Evolutionary conservation across 2,113 vertebrate genomes (phyloP).

Genomic region (Oenanthe oenanthe): DNA sequence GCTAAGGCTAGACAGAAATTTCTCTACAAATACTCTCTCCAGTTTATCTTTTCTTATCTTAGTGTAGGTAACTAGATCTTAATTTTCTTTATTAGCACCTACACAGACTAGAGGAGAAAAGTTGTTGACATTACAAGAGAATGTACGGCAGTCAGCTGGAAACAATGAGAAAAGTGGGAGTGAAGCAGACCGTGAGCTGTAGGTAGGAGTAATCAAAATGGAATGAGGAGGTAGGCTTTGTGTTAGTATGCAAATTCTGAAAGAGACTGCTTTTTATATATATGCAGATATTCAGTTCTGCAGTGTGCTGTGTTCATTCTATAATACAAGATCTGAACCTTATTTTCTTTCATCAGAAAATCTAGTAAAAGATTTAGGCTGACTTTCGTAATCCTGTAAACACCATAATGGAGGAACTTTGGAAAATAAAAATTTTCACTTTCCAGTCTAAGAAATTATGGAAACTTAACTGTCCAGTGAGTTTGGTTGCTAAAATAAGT

Average conservation of each 20-base stretch:
- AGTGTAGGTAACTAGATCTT: not conserved
- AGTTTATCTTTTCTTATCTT: not conserved
- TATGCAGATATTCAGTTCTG: not conserved
- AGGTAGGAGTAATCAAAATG: not conserved
- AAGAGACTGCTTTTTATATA: not conserved
- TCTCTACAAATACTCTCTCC: not conserved
- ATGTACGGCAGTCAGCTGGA: not conserved
- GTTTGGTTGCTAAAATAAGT: not conserved
- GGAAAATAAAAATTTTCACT: not conserved
- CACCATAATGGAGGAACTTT: not conserved
- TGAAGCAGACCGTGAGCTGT: not conserved
- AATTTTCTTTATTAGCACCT: not conserved
- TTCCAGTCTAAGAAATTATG: not conserved
- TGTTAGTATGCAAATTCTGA: slow-evolving; percentile 27
- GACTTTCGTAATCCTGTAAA: not conserved
- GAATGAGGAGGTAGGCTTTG: not conserved
- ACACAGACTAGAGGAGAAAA: not conserved
- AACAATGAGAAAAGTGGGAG: not conserved
- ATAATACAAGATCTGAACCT: not conserved
- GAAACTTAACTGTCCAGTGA: not conserved
- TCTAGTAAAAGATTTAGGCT: not conserved
- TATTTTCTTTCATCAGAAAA: not conserved
- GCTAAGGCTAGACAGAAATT: not conserved
- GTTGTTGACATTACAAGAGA: not conserved
- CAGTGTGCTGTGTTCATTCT: not conserved